Percentiles rank a stretch among this genome's conserved stretches.
phyloP scores from a whole-genome alignment of 2,888 invertebrate species.

The Criorhina ranunculi region DNA sequence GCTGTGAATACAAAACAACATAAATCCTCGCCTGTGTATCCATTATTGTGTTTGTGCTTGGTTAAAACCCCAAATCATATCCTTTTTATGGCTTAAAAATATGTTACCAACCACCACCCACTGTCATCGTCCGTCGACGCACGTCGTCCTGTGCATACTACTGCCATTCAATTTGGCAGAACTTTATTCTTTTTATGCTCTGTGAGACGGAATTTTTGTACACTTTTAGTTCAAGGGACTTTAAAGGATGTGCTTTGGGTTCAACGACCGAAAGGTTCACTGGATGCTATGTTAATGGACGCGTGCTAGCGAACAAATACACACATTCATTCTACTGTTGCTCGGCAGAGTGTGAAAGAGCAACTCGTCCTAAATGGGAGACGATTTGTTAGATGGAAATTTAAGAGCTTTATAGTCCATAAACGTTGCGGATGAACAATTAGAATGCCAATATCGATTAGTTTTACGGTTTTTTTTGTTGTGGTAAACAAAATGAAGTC shows the following conservation, averaged over 20 bases:
- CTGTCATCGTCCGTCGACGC: no score
- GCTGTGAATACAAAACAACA: constrained; percentile 23
- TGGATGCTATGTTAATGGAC: neutral
- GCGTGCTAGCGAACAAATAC: neutral
- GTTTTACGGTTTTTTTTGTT: neutral
- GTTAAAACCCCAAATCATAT: constrained; percentile 38
- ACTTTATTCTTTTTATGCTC: constrained; percentile 3
- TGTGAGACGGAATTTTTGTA: constrained; percentile 15
- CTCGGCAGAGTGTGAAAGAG: constrained; percentile 20
- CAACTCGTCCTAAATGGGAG: constrained; percentile 10
- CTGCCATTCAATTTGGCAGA: constrained; percentile 16
- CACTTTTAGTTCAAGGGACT: constrained; percentile 19
- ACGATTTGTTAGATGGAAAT: constrained; percentile 36
- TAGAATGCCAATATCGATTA: constrained; percentile 57
- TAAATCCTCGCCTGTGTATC: constrained; percentile 15
- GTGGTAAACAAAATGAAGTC: neutral
- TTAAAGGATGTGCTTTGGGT: constrained; percentile 57
- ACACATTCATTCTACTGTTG: neutral
- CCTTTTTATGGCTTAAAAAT: constrained; percentile 45
- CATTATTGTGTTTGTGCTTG: constrained; percentile 17
- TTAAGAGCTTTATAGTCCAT: constrained; percentile 52
- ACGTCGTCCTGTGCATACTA: neutral
- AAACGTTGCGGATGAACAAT: constrained; percentile 58
- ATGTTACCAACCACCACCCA: constrained; percentile 3
- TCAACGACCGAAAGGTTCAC: constrained; percentile 36